Percentiles rank a stretch among this genome's conserved stretches.
Conservation (phyloP, 2,113 vertebrate genomes). For the Sus scrofa region DNA sequence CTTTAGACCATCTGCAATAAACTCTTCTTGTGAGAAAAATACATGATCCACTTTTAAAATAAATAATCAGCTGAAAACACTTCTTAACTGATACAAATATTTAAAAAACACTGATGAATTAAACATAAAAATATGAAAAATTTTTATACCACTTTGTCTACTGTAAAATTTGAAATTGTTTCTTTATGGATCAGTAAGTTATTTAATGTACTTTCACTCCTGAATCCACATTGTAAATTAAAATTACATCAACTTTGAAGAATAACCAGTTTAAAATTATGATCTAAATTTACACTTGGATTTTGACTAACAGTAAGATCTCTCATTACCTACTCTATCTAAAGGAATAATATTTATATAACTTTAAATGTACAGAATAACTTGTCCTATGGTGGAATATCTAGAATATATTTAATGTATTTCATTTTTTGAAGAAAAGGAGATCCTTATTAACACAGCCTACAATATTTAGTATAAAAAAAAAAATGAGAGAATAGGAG, state of each 20-base stretch:
- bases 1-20: background rate
- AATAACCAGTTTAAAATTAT: constrained; percentile 80
- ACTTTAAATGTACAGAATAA: background rate
- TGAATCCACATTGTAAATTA: constrained; percentile 81
- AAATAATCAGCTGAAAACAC: background rate
- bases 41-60: background rate
- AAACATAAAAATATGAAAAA: constrained; percentile 80
- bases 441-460: background rate
- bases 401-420: background rate
- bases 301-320: constrained; percentile 55
- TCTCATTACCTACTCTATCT: constrained; percentile 32
- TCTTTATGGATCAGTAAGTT: constrained; percentile 82
- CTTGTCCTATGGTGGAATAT: background rate
- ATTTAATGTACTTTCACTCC: constrained; percentile 83
- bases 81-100: constrained; percentile 25
- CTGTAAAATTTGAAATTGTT: constrained; percentile 80
- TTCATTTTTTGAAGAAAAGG: background rate
- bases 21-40: background rate
- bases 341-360: constrained; percentile 13
- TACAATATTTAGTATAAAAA: background rate
- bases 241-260: constrained; percentile 78
- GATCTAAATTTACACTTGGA: constrained; percentile 79
- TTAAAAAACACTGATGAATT: constrained; percentile 77
- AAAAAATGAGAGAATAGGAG: too few species aligned
- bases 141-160: constrained; percentile 75